These are phyloP conservation scores for Heliconius eleuchia DNA, from an alignment of 1,140 invertebrate genomes.

Conservation along the genomic window DNA sequence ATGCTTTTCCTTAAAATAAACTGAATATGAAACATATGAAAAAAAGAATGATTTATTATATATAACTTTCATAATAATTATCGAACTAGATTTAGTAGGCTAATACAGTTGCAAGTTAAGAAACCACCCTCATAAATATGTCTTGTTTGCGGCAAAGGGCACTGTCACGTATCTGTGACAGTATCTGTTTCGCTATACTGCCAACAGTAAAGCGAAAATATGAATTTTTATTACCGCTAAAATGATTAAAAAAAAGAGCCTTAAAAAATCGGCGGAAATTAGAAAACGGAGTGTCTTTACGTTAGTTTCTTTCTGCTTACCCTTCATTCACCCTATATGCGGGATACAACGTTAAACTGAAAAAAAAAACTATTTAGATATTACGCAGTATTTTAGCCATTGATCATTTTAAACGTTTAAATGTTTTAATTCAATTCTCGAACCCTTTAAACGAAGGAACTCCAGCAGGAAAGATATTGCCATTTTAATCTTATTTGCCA, in stretches of 20 bases:
- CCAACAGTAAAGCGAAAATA: neutral
- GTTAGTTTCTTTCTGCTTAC: neutral
- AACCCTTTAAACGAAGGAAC: neutral
- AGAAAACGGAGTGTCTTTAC: neutral
- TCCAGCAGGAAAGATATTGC: neutral
- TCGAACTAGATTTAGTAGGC: neutral
- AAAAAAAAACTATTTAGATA: too few relatives aligned
- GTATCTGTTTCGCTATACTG: too few relatives aligned
- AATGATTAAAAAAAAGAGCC: neutral
- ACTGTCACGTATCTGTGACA: conserved; percentile 24
- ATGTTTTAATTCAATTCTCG: conserved; percentile 10
- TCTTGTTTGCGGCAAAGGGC: conserved; percentile 21
- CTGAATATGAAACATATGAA: neutral
- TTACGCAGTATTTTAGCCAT: neutral
- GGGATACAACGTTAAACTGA: too few relatives aligned
- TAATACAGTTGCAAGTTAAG: neutral
- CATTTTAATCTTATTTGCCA: conserved; percentile 1
- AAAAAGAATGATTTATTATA: neutral
- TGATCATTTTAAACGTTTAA: neutral
- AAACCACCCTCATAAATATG: conserved; percentile 37
- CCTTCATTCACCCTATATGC: too few relatives aligned
- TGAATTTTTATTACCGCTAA: neutral
- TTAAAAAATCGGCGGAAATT: too few relatives aligned
- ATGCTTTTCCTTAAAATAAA: neutral
- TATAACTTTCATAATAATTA: neutral